A percentile compares a stretch with the other conserved stretches of the same genome.
Conservation (phyloP, 2,113 vertebrate species). For the Lycocorax pyrrhopterus region DNA sequence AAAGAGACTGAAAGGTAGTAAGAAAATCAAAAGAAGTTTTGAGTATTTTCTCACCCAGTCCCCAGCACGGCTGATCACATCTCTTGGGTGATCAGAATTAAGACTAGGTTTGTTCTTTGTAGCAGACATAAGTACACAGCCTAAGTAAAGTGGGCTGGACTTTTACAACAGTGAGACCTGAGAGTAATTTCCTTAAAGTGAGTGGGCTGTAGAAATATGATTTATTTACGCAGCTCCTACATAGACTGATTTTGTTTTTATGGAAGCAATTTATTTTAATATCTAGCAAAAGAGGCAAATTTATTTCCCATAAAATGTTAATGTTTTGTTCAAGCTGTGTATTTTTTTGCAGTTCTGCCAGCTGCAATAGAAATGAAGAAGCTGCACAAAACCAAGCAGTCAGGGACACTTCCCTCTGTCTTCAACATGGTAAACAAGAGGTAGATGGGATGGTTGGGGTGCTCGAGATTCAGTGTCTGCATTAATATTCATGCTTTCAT, state of each 20-base stretch:
- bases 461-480: neutral
- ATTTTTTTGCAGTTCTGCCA: neutral
- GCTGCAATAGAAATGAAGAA: neutral
- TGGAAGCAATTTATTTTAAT: neutral
- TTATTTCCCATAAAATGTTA: neutral
- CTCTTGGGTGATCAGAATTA: neutral
- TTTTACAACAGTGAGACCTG: neutral
- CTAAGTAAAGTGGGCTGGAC: neutral
- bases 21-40: neutral
- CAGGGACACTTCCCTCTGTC: neutral
- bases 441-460: neutral
- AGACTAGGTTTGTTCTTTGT: neutral
- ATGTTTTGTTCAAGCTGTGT: neutral
- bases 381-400: neutral
- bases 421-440: rapidly evolving
- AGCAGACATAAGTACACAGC: neutral
- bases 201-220: neutral
- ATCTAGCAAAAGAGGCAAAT: neutral
- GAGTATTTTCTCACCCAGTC: neutral
- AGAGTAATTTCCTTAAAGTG: neutral
- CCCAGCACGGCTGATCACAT: neutral
- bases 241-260: neutral
- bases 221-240: neutral
- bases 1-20: neutral
- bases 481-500: neutral